These are phyloP conservation scores for Gymnosoma rotundatum DNA, from an alignment of 2,888 invertebrate species.

Conservation along the genomic window DNA sequence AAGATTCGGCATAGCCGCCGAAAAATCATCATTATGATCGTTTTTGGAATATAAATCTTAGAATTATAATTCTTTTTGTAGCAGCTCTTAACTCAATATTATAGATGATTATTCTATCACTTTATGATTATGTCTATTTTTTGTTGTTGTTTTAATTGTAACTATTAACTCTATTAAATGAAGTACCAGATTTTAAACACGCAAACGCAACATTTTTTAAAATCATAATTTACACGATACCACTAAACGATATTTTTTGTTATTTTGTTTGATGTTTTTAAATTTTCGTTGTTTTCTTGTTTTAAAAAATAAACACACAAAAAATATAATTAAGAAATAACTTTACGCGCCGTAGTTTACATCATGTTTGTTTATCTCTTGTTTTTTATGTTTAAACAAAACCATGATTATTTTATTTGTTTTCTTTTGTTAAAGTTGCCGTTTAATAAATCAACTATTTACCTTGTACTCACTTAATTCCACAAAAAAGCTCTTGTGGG, in stretches of 20 bases:
- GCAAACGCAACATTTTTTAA: constrained; percentile 58
- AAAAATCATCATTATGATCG: constrained; percentile 1
- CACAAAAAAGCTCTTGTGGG: no score
- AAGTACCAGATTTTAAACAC: constrained; percentile 46
- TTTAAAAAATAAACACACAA: constrained; percentile 18
- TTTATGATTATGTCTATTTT: constrained; percentile 15
- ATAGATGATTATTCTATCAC: constrained; percentile 38
- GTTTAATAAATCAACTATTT: not conserved
- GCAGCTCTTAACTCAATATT: constrained; percentile 29
- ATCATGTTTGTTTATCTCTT: constrained; percentile 28
- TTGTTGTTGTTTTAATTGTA: not conserved
- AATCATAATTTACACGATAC: constrained; percentile 59
- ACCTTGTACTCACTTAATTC: no score
- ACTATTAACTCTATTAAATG: constrained; percentile 16
- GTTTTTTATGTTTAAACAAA: constrained; percentile 6
- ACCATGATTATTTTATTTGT: not conserved
- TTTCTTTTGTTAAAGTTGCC: no score
- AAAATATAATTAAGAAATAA: constrained; percentile 19
- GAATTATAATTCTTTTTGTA: constrained; percentile 29
- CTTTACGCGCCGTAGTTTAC: constrained; percentile 53
- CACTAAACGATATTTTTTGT: constrained; percentile 42
- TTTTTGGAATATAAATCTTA: constrained; percentile 21
- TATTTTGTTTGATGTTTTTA: constrained; percentile 7
- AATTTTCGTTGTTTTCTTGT: constrained; percentile 8
- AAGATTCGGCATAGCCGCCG: no score